phyloP scores from a whole-genome alignment of 2,113 vertebrate genomes.

The Dolichotis patagonum region DNA sequence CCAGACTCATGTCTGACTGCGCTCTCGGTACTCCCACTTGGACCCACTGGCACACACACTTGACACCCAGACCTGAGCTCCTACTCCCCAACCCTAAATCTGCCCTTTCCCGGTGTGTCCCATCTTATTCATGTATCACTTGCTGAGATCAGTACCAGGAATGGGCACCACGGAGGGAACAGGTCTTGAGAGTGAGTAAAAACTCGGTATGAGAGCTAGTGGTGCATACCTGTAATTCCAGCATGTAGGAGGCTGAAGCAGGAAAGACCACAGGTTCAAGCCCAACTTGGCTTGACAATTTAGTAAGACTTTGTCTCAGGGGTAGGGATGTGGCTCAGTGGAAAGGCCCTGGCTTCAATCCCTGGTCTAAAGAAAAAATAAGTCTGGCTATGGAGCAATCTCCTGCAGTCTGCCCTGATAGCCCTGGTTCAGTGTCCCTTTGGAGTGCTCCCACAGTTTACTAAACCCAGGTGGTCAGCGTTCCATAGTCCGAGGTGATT shows the following conservation, averaged over 20 bases:
- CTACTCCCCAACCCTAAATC: neutral
- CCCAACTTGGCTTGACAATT: neutral
- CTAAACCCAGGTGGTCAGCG: too few species aligned
- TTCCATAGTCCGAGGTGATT: neutral
- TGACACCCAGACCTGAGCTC: neutral
- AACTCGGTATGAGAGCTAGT: neutral
- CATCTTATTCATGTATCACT: neutral
- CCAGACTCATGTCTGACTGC: constrained; percentile 65
- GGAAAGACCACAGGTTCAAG: neutral
- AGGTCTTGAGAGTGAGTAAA: neutral
- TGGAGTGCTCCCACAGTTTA: neutral
- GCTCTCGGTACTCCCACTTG: neutral
- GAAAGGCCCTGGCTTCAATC: neutral
- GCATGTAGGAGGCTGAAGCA: neutral
- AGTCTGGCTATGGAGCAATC: neutral
- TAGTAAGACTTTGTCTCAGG: neutral
- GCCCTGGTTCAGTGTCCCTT: neutral
- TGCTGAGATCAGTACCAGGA: neutral
- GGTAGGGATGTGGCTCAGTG: neutral
- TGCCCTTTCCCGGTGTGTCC: constrained; percentile 57
- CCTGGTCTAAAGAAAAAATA: neutral
- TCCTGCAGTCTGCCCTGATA: neutral
- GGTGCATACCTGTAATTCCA: neutral
- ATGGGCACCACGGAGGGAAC: neutral
- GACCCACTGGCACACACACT: neutral